phyloP scores from a whole-genome alignment of 2,888 invertebrate species.

The Halictus quadricinctus region DNA sequence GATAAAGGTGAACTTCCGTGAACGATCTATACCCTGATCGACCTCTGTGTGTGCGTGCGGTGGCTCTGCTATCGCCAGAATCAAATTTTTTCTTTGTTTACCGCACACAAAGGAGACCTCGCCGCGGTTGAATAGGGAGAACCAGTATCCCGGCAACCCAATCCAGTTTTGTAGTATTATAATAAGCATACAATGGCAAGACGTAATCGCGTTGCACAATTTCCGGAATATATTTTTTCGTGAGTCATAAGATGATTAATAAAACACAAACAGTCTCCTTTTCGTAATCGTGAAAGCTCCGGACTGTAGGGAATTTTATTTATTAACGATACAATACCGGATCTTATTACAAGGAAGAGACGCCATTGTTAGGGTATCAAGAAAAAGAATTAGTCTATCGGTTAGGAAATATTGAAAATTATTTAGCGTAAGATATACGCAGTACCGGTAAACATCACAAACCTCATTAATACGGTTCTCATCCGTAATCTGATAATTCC shows the following conservation, averaged over 20 bases:
- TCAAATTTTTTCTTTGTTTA: slow-evolving; percentile 74
- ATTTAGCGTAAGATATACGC: background rate
- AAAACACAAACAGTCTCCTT: background rate
- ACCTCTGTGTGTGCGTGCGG: slow-evolving; percentile 32
- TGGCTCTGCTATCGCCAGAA: slow-evolving; percentile 64
- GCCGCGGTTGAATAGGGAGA: slow-evolving; percentile 37
- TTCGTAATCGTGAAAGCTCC: slow-evolving; percentile 10
- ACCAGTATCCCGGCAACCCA: slow-evolving; percentile 33
- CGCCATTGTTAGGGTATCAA: background rate
- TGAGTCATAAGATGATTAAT: background rate
- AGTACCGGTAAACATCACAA: background rate
- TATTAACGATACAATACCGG: slow-evolving; percentile 16
- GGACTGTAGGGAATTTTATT: background rate
- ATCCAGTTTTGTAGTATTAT: slow-evolving; percentile 43
- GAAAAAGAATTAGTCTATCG: background rate
- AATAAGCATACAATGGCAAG: slow-evolving; percentile 53
- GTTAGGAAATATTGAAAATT: background rate
- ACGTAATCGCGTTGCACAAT: slow-evolving; percentile 44
- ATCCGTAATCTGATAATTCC: background rate
- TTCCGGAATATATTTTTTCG: slow-evolving; percentile 42
- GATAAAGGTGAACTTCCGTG: slow-evolving; percentile 31
- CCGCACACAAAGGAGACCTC: slow-evolving; percentile 67
- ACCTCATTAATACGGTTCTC: background rate
- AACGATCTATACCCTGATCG: slow-evolving; percentile 30
- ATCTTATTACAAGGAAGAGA: background rate